Percentiles rank a stretch among this genome's conserved stretches.
Evolutionary conservation across 2,888 invertebrate genomes (phyloP).

Genomic region (Desoria tigrina): DNA sequence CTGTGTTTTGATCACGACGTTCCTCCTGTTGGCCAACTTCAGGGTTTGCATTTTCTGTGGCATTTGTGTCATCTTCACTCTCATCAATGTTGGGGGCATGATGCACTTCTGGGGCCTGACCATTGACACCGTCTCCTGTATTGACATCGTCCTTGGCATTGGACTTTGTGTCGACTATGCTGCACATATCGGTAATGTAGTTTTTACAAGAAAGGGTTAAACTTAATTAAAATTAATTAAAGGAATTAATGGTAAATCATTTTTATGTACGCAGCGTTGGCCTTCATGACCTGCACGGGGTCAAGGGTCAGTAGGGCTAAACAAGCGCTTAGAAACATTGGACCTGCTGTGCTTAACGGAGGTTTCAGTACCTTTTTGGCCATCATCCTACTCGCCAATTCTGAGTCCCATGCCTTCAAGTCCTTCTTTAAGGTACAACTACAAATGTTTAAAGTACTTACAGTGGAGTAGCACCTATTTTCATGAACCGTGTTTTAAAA

Average conservation of each 20-base stretch:
- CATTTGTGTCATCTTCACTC: constrained; percentile 50
- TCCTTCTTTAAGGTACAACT: constrained; percentile 62
- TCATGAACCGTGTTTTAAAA: too few relatives aligned
- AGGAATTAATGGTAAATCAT: too few relatives aligned
- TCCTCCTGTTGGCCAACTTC: constrained; percentile 73
- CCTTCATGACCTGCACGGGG: constrained; percentile 68
- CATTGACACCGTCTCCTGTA: constrained; percentile 77
- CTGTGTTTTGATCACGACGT: constrained; percentile 76
- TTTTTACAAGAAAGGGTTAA: too few relatives aligned
- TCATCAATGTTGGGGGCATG: constrained; percentile 70
- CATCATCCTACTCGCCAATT: constrained; percentile 59
- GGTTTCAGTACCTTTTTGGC: constrained; percentile 62
- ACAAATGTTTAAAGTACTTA: too few relatives aligned
- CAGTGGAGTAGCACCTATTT: too few relatives aligned
- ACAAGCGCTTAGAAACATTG: constrained; percentile 58
- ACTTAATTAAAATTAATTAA: too few relatives aligned
- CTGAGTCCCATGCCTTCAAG: constrained; percentile 60
- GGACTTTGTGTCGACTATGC: constrained; percentile 83
- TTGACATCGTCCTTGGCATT: constrained; percentile 75
- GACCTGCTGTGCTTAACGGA: constrained; percentile 61
- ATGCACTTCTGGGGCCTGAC: constrained; percentile 81
- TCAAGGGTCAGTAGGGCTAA: constrained; percentile 57
- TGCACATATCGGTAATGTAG: constrained; percentile 67
- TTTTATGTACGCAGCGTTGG: constrained; percentile 59
- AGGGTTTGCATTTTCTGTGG: constrained; percentile 78